Base-by-base conservation (phyloP, 2,888 invertebrate species). In the Mycalesis mineus region DNA sequence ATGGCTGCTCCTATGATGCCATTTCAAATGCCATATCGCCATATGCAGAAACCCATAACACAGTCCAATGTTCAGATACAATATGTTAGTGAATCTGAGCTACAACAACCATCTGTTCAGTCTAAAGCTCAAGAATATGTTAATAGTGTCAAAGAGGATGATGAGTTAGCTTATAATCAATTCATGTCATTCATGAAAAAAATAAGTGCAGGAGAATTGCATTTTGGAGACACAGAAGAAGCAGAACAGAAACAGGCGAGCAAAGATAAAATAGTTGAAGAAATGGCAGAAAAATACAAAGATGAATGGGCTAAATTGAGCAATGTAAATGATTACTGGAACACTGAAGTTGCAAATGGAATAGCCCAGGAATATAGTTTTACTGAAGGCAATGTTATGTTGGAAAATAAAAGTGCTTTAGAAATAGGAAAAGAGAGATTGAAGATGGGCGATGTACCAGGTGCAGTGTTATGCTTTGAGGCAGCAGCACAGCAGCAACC, bases 401-500 rank as follows among this genome's bases (percentile, higher is more conserved):
- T 92, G 49, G 93, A 95, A 70, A 82, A 93, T 64, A 90, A 91
- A 52, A 93, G 96, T 86, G 95, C 97, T 0, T 92, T 98, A 60
- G 94, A 95, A 77, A 94, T 96, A 70, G 98, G 98, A 0, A 94
- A 97, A 75, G 92, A 94, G 68, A 94, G 95, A 75, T 83, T 98
- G 64, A 92, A 92, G 69, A 92, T 92, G 68, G 98, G 98, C 8
- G 98, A 99, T 82, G 92, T 99, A 65, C 97, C 98, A 31, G 96
- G 97, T 68, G 99, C 99, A 13, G 98, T 98, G 0, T 84, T 99
- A 28, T 95, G 98, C 73, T 99, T 99, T 86, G 99, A 99, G 87
- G 97, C 97, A 51, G 98, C 98, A 8, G 97, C 94, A 2, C 95
- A 96, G 73, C 94, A 96, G 74, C 91, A 95, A 49, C 93, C 95